A percentile compares a stretch with the other conserved stretches of the same genome.
Conservation (phyloP, 2,888 invertebrate species). For the Lottia scabra region DNA sequence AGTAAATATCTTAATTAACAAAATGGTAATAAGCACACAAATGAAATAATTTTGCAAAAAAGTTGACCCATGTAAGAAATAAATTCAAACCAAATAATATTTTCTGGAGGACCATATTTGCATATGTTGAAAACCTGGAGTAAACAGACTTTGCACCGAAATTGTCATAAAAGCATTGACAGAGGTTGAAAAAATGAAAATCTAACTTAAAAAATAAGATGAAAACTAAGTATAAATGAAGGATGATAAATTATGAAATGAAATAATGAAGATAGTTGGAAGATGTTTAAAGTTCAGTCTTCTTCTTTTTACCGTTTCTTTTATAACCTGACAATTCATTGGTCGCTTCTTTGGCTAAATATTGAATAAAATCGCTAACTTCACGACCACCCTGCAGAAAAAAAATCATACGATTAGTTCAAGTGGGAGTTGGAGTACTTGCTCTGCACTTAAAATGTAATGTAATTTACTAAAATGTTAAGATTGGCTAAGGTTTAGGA, state of each 20-base stretch:
- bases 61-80: no score
- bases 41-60: no score
- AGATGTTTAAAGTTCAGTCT: conserved; percentile 44
- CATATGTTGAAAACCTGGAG: no score
- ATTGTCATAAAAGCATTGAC: no score
- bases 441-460: no score
- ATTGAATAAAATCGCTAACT: conserved; percentile 92
- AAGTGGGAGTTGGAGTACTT: no score
- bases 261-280: neutral
- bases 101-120: no score
- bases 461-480: no score
- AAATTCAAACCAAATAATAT: no score
- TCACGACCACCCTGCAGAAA: conserved; percentile 85
- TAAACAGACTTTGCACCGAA: no score
- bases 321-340: conserved; percentile 88
- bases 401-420: neutral
- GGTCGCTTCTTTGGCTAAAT: conserved; percentile 91
- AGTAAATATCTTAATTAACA: no score
- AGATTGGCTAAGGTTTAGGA: neutral
- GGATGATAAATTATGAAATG: neutral
- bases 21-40: no score
- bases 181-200: neutral
- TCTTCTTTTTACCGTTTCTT: conserved; percentile 79
- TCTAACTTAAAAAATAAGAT: neutral
- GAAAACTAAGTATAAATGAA: conserved; percentile 7